phyloP scores from a whole-genome alignment of 1,140 invertebrate species.

The Venturia canescens region DNA sequence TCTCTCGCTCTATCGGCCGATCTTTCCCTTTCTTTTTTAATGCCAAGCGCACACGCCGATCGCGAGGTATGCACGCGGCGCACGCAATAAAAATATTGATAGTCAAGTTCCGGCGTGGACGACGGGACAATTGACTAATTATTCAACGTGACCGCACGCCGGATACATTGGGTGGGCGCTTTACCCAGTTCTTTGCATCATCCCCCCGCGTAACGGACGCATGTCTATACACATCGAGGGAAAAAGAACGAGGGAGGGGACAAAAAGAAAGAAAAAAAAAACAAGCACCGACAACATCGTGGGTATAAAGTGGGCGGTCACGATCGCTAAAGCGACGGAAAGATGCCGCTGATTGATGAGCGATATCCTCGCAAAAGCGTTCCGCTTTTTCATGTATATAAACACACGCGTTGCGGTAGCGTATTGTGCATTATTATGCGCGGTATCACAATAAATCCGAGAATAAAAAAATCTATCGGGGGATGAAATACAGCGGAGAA shows the following conservation, averaged over 20 bases:
- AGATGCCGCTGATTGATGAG: conserved; percentile 16
- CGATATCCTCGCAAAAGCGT: neutral
- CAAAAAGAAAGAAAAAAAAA: too few species aligned
- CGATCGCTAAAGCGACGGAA: conserved; percentile 33
- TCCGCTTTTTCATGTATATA: neutral
- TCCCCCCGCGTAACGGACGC: conserved; percentile 21
- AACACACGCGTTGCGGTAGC: neutral
- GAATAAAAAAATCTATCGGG: neutral
- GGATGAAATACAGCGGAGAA: conserved; percentile 7
- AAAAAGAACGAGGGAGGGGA: too few species aligned
- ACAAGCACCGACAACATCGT: too few species aligned
- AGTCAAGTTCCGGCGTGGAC: conserved; percentile 51
- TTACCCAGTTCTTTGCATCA: conserved; percentile 37
- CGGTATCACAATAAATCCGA: neutral
- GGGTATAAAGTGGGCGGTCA: conserved; percentile 33
- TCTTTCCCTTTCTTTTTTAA: conserved; percentile 17
- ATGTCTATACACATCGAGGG: neutral
- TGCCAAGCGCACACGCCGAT: neutral
- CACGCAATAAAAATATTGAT: conserved; percentile 57
- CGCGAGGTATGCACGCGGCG: conserved; percentile 24
- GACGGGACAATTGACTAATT: conserved; percentile 57
- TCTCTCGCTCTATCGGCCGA: neutral
- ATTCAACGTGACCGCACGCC: conserved; percentile 54
- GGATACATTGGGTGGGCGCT: conserved; percentile 36
- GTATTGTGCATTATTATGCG: neutral